Base-by-base conservation (phyloP, 2,888 invertebrate species). In the Dicyrtoma fusca region DNA sequence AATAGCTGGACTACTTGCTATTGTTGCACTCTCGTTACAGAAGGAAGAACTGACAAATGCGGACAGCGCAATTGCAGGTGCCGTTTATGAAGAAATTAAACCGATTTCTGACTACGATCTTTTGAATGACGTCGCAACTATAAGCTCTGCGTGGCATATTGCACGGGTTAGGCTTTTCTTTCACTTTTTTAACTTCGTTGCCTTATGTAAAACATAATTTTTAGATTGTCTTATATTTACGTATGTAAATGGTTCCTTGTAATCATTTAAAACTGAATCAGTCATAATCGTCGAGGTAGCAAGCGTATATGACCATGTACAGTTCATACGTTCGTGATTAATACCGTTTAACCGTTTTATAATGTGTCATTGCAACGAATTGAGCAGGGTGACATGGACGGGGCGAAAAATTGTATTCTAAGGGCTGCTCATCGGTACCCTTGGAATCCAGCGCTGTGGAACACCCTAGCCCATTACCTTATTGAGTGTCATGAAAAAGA, bases 401-500 rank as follows among this genome's bases (percentile, higher is more conserved):
- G 34, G 10, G 66, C 49, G 13, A 66, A 25, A 34, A 63, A 53
- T 42, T 71, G 64, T 17, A 45, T 76, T 5, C 21, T 77, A 14
- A 65, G 69, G 53, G 42, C 69, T 4, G 57, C 73, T n/a, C 73
- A 72, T 17, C 23, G 53, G 14, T 74, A 74, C 68, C 80, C 80
- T 10, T 69, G 65, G 19, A 80, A 77, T 53, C 65, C 74, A 0
- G 69, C 68, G 25, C 62, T 80, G 42, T 75, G 76, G 70, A 71
- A 19, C 17, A 61, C 73, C 1, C 23, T 77, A 21, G 63, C 71
- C 21, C 71, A 71, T 42, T 63, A 34, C 34, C 34, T 61, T 2
- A 61, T 61, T 26, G 66, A 66, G 34, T 34, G 49, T 13, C 34
- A 66, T 23, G 53, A 53, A 14, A 53, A 66, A 19, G 66, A 49